These are phyloP conservation scores for Pandemis corylana DNA, from an alignment of 2,888 invertebrate genomes.

Conservation along the genomic window DNA sequence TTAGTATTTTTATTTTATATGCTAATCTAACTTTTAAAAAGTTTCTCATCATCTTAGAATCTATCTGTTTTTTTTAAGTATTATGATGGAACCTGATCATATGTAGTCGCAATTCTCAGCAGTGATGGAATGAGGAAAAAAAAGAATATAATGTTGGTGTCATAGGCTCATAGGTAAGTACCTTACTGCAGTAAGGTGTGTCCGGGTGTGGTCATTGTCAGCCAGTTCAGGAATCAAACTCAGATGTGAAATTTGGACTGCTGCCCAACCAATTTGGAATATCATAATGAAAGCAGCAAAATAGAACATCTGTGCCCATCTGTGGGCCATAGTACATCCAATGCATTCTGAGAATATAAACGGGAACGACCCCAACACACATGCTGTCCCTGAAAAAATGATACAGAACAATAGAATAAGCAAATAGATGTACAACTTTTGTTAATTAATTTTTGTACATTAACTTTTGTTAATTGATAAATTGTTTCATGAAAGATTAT, in stretches of 20 bases:
- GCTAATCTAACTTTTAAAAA: no score
- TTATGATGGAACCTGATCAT: no score
- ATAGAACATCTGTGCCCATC: conserved; percentile 90
- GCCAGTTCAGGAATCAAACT: conserved; percentile 94
- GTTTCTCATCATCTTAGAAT: no score
- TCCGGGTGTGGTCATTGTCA: conserved; percentile 89
- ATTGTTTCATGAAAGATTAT: no score
- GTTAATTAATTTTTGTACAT: no score
- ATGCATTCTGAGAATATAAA: conserved; percentile 94
- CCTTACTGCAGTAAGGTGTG: conserved; percentile 91
- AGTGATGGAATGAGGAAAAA: no score
- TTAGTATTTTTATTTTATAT: neutral
- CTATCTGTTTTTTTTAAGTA: no score
- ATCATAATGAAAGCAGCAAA: conserved; percentile 91
- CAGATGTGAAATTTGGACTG: conserved; percentile 95
- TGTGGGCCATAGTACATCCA: conserved; percentile 86
- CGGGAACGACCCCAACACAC: conserved; percentile 92
- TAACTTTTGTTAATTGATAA: no score
- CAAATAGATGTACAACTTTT: neutral
- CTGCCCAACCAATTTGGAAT: conserved; percentile 97
- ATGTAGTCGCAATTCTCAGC: no score
- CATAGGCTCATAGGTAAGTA: conserved; percentile 53
- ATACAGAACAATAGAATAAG: neutral
- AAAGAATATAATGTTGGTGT: no score
- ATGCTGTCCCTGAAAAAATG: conserved; percentile 87